phyloP scores from a whole-genome alignment of 2,888 invertebrate genomes.

The Agrotis exclamationis region DNA sequence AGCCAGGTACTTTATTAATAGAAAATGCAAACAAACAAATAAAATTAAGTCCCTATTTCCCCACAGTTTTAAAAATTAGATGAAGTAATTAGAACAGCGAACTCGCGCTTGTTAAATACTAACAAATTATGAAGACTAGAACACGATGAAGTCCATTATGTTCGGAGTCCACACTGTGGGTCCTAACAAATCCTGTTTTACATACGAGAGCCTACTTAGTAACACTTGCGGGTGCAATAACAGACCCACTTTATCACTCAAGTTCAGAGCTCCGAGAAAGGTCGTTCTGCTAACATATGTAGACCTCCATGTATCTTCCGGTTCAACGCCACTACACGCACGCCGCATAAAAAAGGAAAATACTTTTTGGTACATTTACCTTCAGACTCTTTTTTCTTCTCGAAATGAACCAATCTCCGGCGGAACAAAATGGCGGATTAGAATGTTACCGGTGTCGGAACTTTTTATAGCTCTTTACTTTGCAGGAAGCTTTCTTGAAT shows the following conservation, averaged over 20 bases:
- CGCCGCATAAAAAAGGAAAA: slow-evolving; percentile 16
- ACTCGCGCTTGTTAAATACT: slow-evolving; percentile 10
- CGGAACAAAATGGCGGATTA: slow-evolving; percentile 20
- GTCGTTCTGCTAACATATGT: slow-evolving; percentile 51
- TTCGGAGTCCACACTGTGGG: slow-evolving; percentile 7
- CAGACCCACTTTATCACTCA: slow-evolving; percentile 54
- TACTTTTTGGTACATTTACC: slow-evolving; percentile 10
- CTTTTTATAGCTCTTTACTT: slow-evolving; percentile 10
- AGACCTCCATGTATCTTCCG: slow-evolving; percentile 43
- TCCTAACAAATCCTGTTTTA: slow-evolving; percentile 54
- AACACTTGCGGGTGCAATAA: slow-evolving; percentile 58
- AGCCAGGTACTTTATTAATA: not conserved
- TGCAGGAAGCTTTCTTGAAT: slow-evolving; percentile 12
- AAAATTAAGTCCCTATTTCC: not conserved
- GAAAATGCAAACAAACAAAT: not conserved
- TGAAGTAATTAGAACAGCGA: not conserved
- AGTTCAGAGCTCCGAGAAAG: slow-evolving; percentile 43
- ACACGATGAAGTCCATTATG: slow-evolving; percentile 13
- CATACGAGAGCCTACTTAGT: slow-evolving; percentile 52
- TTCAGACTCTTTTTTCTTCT: not conserved
- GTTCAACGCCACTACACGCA: slow-evolving; percentile 25
- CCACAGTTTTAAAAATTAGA: slow-evolving; percentile 8
- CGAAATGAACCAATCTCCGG: slow-evolving; percentile 11
- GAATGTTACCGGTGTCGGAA: slow-evolving; percentile 33
- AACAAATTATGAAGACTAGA: slow-evolving; percentile 18